Base-by-base conservation (phyloP, 2,113 vertebrate species). In the Nyctereutes procyonoides region DNA sequence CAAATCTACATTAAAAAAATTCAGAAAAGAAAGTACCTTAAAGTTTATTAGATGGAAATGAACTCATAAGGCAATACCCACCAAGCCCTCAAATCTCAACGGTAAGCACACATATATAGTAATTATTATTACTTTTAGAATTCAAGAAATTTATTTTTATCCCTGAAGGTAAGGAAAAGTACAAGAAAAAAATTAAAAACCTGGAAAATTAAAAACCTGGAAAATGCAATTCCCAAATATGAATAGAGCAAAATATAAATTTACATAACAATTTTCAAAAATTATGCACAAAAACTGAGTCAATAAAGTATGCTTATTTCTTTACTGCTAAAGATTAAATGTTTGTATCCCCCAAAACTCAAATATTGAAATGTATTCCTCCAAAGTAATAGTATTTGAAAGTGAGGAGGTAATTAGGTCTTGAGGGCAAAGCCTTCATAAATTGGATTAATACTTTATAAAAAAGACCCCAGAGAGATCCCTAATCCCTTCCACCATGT, bases 81-180 rank as follows among this genome's bases (percentile, higher is more conserved):
- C 8, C 79, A 96, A 95, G 69, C 20, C 30, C 56, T 93, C 58
- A 92, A 97, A 53, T n/a, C 20, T 89, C 60, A 90, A 79, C 10
- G 48, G 63, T 79, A 89, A 82, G 60, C 15, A 96, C 8, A 92
- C 28, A 67, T 35, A 83, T 32, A 94, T 0, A 83, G 60, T 63
- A 77, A 76, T 38, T 63, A 71, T 48, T 89, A 51, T 43, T 86
- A 73, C 60, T 95, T 96, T 88, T 43, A 77, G 74, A 93, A 96
- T 76, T 82, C 8, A 81, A 80, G 24, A 96, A 88, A 71, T 67
- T 73, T 89, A 86, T 89, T 95, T 93, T 95, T 58, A 92, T 74
- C 14, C 60, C 55, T 93, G 24, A 17, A 24, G 89, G 6, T 62
- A 96, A 93, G 15, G 6, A 90, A 88, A 71, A 22, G 19, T 28